phyloP scores from a whole-genome alignment of 1,140 invertebrate genomes.

The Drosophila ambigua region DNA sequence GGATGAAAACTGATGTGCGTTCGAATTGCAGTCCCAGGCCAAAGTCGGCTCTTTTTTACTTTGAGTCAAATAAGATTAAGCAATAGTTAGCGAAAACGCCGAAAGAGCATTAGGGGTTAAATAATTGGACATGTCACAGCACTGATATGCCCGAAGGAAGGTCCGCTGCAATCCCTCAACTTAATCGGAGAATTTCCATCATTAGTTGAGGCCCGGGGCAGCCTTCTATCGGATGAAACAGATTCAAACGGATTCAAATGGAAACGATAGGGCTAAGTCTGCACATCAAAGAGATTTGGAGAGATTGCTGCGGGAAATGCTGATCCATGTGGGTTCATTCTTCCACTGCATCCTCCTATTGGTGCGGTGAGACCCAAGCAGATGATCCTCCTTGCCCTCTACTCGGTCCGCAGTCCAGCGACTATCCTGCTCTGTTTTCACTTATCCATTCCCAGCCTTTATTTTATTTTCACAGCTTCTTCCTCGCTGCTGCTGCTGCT shows the following conservation, averaged over 20 bases:
- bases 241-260: no score
- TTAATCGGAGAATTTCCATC: slow-evolving; percentile 16
- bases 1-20: slow-evolving; percentile 19
- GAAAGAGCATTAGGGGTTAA: slow-evolving; percentile 24
- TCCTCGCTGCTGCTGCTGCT: slow-evolving; percentile 48
- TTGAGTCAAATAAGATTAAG: slow-evolving; percentile 35
- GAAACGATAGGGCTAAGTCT: no score
- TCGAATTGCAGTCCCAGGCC: slow-evolving; percentile 23
- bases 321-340: no score
- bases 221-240: no score
- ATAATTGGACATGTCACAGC: slow-evolving; percentile 31
- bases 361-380: neutral
- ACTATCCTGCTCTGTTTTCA: slow-evolving; percentile 38
- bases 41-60: slow-evolving; percentile 23
- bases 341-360: no score
- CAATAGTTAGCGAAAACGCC: slow-evolving; percentile 26
- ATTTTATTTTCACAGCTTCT: slow-evolving; percentile 79
- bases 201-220: no score
- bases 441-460: slow-evolving; percentile 72
- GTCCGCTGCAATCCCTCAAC: neutral
- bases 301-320: no score
- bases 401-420: slow-evolving; percentile 6
- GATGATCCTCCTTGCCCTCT: slow-evolving; percentile 22
- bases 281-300: no score
- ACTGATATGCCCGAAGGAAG: slow-evolving; percentile 17